phyloP scores from a whole-genome alignment of 1,140 invertebrate species.

The Ladona fulva region DNA sequence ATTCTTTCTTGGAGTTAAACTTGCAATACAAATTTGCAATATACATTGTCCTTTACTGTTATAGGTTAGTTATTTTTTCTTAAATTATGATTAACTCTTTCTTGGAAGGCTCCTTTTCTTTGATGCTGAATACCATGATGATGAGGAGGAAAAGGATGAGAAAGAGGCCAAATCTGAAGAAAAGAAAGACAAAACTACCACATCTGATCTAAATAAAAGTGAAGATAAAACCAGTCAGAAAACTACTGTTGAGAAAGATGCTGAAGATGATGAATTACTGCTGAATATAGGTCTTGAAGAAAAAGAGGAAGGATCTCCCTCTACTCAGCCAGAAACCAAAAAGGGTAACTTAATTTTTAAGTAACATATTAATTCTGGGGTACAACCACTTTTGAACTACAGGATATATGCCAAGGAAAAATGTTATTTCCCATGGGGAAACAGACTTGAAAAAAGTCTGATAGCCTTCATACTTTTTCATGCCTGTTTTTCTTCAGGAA shows the following conservation, averaged over 20 bases:
- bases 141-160: conserved; percentile 27
- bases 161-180: background rate
- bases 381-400: too few relatives aligned
- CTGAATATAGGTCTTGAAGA: conserved; percentile 30
- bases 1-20: too few relatives aligned
- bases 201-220: background rate
- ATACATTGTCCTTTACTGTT: too few relatives aligned
- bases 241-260: conserved; percentile 19
- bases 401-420: too few relatives aligned
- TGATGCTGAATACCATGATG: conserved; percentile 44
- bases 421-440: too few relatives aligned
- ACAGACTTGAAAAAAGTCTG: too few relatives aligned
- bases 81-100: conserved; percentile 15
- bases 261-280: conserved; percentile 30
- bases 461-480: too few relatives aligned
- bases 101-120: conserved; percentile 40
- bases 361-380: too few relatives aligned
- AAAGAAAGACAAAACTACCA: background rate
- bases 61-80: too few relatives aligned
- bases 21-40: too few relatives aligned
- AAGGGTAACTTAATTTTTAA: background rate
- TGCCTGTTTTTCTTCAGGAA: too few relatives aligned
- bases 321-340: conserved; percentile 17
- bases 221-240: conserved; percentile 25
- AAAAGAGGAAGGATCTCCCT: conserved; percentile 23